Base-by-base conservation (phyloP, 2,888 invertebrate species). In the Drosophila ustulata region DNA sequence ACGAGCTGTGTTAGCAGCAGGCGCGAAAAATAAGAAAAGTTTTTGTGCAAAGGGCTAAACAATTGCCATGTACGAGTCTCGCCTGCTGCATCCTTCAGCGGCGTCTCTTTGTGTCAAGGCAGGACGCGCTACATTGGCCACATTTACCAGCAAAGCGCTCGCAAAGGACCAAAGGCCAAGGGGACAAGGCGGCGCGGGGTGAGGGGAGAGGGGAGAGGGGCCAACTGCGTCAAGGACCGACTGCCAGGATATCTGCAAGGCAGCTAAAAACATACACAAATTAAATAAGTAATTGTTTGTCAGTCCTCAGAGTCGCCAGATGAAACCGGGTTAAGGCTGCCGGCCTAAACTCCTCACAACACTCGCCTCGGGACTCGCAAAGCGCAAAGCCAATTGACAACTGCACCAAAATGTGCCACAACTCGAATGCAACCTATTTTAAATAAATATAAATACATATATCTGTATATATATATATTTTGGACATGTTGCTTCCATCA, bases 1-100 rank as follows among this genome's bases (percentile, higher is more conserved):
- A 53, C 30, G 18, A 43, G 28, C 18, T 32, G 49, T 13, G 52
- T 45, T 59, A 59, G 56, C 69, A 72, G 70, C 70, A 75, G 75
- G 75, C 82, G 85, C 85, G 82, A 79, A 82, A 84, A 82, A 72
- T 82, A 79, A 69, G 76, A 82, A 82, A 84, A 64, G 45, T 75
- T 75, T 75, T 55, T 75, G 56, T 74, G 67, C 76, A 73, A 74
- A 71, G 73, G 75, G 70, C 79, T 66, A 72, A 84, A 82, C 82
- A 82, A 71, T 82, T 82, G 78, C 79, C 72, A 71, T 68, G 66
- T 81, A 59, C 49, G 34, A 56, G 32, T 45, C 37, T 39, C 4
- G 28, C 23, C 5, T 32, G 34, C 9, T 11, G 23, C 47, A 62
- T 62, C 39, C 47, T 47, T 45, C 32, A 4, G 11, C 34, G 50